Percentiles rank a stretch among this genome's conserved stretches.
These are phyloP conservation scores for Blera fallax DNA, from an alignment of 2,888 invertebrate species.

Conservation along the genomic window DNA sequence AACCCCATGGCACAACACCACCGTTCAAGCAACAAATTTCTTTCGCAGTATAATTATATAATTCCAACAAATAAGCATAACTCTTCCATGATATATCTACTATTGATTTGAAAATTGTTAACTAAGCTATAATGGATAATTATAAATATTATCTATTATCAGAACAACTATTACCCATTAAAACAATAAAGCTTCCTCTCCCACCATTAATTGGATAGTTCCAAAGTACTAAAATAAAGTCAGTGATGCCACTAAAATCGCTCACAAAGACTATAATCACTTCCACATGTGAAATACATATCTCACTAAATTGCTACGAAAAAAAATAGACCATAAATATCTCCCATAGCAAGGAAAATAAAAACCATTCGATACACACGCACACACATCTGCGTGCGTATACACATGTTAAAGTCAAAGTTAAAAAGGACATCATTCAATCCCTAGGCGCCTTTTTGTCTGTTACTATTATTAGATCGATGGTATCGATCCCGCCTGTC, in stretches of 20 bases:
- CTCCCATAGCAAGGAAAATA: not conserved
- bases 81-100: too few species aligned
- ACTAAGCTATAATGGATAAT: not conserved
- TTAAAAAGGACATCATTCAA: slow-evolving; percentile 60
- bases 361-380: not conserved
- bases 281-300: slow-evolving; percentile 29
- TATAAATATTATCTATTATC: not conserved
- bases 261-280: slow-evolving; percentile 9
- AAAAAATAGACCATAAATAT: slow-evolving; percentile 15
- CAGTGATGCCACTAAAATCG: not conserved
- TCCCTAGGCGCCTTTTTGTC: slow-evolving; percentile 61
- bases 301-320: not conserved
- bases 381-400: slow-evolving; percentile 34
- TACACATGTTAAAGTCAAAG: slow-evolving; percentile 50
- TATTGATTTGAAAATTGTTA: too few species aligned
- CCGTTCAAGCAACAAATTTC: too few species aligned
- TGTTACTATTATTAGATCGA: slow-evolving; percentile 70
- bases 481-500: slow-evolving; percentile 56
- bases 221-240: not conserved
- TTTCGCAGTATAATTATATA: too few species aligned
- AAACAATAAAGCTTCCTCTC: not conserved
- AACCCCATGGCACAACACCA: too few species aligned
- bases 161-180: not conserved
- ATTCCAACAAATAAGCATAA: too few species aligned
- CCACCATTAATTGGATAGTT: not conserved